Percentiles rank a stretch among this genome's conserved stretches.
These are phyloP conservation scores for Allenopithecus nigroviridis DNA, from an alignment of 2,797 vertebrate species.

Conservation along the genomic window DNA sequence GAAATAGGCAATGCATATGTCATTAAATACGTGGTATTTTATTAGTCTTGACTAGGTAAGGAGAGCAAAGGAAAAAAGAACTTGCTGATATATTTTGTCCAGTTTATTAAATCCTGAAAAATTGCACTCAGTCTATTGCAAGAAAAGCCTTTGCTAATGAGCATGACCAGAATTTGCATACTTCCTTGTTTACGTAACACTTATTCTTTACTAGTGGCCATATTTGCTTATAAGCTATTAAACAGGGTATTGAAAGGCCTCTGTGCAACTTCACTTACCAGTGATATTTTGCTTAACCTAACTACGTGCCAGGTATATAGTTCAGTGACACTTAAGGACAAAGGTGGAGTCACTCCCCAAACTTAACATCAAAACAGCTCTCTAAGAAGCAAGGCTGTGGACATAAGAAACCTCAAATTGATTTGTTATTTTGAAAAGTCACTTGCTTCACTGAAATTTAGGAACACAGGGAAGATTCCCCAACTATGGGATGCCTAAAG, in stretches of 20 bases:
- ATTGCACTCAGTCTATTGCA: not conserved
- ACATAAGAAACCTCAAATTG: not conserved
- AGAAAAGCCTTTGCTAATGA: conserved; percentile 2
- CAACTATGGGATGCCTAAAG: not conserved
- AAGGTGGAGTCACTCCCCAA: not conserved
- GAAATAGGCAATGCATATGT: not conserved
- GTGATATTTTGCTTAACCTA: not conserved
- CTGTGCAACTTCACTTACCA: not conserved
- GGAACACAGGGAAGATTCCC: not conserved
- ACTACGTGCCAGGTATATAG: not conserved
- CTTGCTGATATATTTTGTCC: not conserved
- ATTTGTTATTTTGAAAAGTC: not conserved
- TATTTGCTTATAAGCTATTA: not conserved
- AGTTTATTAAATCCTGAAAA: conserved; percentile 15
- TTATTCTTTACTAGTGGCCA: not conserved
- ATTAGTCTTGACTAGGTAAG: conserved; percentile 31
- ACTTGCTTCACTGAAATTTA: conserved; percentile 24
- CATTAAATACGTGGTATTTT: conserved; percentile 31
- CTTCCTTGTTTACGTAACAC: conserved; percentile 7
- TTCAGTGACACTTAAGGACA: not conserved
- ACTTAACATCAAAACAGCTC: not conserved
- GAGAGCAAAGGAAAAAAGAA: not conserved
- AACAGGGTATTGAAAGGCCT: not conserved
- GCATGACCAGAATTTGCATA: not conserved
- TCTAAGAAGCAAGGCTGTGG: not conserved